phyloP scores from a whole-genome alignment of 2,797 vertebrate genomes.

The Myotis planiceps region DNA sequence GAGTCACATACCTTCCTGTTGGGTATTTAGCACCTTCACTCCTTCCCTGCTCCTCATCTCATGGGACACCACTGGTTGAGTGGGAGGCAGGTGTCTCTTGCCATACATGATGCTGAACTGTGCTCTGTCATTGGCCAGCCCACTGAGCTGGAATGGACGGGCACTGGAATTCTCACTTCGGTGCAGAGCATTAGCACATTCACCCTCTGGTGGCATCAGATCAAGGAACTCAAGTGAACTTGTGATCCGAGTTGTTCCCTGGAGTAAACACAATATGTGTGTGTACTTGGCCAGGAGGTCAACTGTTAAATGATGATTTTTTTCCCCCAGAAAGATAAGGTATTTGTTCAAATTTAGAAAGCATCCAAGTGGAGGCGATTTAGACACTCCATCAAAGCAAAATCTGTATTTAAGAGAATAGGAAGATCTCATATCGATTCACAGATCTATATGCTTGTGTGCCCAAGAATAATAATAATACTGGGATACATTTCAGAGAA shows the following conservation, averaged over 20 bases:
- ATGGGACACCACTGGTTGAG: conserved; percentile 7
- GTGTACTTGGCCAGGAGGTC: conserved; percentile 78
- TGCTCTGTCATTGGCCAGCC: conserved; percentile 74
- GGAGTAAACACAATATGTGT: conserved; percentile 64
- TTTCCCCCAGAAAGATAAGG: conserved; percentile 60
- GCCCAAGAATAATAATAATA: conserved; percentile 77
- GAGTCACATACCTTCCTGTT: neutral
- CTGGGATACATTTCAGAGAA: conserved; percentile 63
- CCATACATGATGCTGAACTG: conserved; percentile 54
- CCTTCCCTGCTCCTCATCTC: neutral
- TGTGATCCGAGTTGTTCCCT: conserved; percentile 70
- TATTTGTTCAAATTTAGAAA: conserved; percentile 82
- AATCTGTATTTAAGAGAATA: conserved; percentile 74
- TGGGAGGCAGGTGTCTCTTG: conserved; percentile 75
- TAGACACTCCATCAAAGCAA: conserved; percentile 81
- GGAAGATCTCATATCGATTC: conserved; percentile 79
- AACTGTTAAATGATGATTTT: conserved; percentile 82
- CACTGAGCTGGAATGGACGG: conserved; percentile 73
- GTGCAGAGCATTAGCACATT: conserved; percentile 35
- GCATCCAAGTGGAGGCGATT: conserved; percentile 82
- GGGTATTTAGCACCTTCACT: neutral
- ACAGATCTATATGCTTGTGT: conserved; percentile 74
- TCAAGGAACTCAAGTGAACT: conserved; percentile 68
- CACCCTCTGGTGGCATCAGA: conserved; percentile 60
- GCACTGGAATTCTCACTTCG: conserved; percentile 68